Conservation (phyloP, 2,888 invertebrate genomes). For the Eretmocerus hayati region DNA sequence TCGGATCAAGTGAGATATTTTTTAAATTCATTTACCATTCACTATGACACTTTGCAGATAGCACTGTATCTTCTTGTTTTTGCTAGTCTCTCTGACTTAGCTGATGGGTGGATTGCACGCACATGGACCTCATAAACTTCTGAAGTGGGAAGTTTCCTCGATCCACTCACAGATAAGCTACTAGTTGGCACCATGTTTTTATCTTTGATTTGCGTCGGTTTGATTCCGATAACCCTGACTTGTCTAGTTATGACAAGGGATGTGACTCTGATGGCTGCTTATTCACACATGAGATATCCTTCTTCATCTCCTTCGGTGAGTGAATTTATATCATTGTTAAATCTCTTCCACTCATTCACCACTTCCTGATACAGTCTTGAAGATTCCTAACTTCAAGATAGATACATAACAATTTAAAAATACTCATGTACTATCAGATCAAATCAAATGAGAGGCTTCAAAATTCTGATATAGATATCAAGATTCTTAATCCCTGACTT, state of each 20-base stretch:
- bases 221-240: constrained; percentile 78
- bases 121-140: constrained; percentile 87
- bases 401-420: no score
- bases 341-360: no score
- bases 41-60: constrained; percentile 37
- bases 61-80: constrained; percentile 76
- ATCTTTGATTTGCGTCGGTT: constrained; percentile 73
- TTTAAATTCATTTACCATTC: constrained; percentile 1
- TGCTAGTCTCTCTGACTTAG: constrained; percentile 89
- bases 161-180: constrained; percentile 95
- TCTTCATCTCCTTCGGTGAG: constrained; percentile 84
- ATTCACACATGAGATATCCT: constrained; percentile 83
- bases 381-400: no score
- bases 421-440: no score
- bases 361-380: no score
- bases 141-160: constrained; percentile 90
- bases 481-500: no score
- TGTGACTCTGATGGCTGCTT: constrained; percentile 71
- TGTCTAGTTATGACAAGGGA: constrained; percentile 80
- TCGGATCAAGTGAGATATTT: not conserved
- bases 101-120: constrained; percentile 95
- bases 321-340: constrained; percentile 31
- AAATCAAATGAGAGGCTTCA: no score
- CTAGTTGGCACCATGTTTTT: constrained; percentile 84
- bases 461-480: no score